Evolutionary conservation across 1,140 invertebrate genomes (phyloP).

Genomic region (Geopemphigus sp.): DNA sequence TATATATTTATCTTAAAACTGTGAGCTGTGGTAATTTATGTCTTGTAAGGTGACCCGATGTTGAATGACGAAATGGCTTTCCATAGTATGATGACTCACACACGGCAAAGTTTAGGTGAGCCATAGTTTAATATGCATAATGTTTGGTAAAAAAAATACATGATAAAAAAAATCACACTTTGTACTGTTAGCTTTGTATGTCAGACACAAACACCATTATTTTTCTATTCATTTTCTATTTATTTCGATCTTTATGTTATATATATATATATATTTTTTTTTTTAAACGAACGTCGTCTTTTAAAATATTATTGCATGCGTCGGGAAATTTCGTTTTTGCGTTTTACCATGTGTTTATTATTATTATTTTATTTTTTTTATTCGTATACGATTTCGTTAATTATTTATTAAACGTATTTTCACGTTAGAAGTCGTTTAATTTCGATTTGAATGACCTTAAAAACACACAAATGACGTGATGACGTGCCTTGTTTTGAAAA

Average conservation of each 20-base stretch:
- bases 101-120: conserved; percentile 47
- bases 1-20: conserved; percentile 16
- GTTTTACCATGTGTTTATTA: not conserved
- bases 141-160: conserved; percentile 20
- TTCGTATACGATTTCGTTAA: not conserved
- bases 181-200: conserved; percentile 26
- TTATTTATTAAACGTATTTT: conserved; percentile 4
- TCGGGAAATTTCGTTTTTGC: not conserved
- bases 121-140: conserved; percentile 13
- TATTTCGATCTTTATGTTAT: not conserved
- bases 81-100: conserved; percentile 41
- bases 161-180: conserved; percentile 26
- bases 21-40: conserved; percentile 44
- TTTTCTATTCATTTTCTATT: conserved; percentile 17
- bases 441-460: not conserved
- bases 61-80: conserved; percentile 46
- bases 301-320: conserved; percentile 10
- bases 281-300: conserved; percentile 20
- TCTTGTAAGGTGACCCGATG: conserved; percentile 43
- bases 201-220: conserved; percentile 6
- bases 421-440: not conserved
- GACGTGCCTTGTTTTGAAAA: not conserved
- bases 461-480: not conserved
- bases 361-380: not conserved
- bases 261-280: too few relatives aligned